Conservation (phyloP, 2,113 vertebrate species). For the Hypomesus transpacificus region DNA sequence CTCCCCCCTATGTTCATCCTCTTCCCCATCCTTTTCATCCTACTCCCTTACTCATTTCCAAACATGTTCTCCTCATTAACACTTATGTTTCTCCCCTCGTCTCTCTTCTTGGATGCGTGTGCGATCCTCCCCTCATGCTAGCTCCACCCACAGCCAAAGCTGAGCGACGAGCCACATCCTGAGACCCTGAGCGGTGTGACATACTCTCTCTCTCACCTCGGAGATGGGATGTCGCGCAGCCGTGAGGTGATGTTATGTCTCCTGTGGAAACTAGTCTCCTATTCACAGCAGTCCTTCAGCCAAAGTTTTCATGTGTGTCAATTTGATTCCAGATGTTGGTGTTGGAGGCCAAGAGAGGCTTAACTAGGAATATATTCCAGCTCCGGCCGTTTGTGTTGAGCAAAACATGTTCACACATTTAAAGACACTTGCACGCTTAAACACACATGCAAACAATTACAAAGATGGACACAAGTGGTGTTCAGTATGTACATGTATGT, state of each 20-base stretch:
- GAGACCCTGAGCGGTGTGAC: no score
- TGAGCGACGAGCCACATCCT: no score
- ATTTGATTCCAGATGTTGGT: conserved; percentile 40
- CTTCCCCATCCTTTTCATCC: no score
- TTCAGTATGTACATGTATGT: neutral
- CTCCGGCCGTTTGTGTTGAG: neutral
- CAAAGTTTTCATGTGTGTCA: conserved; percentile 31
- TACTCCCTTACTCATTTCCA: no score
- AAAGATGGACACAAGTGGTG: no score
- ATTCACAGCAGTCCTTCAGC: conserved; percentile 29
- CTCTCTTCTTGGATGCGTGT: no score
- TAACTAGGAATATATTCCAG: conserved; percentile 2
- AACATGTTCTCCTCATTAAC: no score
- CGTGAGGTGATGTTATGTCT: neutral
- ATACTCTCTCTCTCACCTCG: neutral
- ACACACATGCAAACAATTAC: neutral
- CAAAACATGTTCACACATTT: neutral
- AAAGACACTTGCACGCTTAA: conserved; percentile 10
- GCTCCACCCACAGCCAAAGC: no score
- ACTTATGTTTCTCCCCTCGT: no score
- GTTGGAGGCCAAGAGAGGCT: neutral
- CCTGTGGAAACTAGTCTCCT: conserved; percentile 10
- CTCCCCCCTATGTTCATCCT: no score
- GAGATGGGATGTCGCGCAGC: neutral
- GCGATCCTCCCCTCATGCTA: no score